Evolutionary conservation across 2,888 invertebrate genomes (phyloP), one percentile per base, ranked within the genome.

Genomic region (Dynastes grantii): DNA sequence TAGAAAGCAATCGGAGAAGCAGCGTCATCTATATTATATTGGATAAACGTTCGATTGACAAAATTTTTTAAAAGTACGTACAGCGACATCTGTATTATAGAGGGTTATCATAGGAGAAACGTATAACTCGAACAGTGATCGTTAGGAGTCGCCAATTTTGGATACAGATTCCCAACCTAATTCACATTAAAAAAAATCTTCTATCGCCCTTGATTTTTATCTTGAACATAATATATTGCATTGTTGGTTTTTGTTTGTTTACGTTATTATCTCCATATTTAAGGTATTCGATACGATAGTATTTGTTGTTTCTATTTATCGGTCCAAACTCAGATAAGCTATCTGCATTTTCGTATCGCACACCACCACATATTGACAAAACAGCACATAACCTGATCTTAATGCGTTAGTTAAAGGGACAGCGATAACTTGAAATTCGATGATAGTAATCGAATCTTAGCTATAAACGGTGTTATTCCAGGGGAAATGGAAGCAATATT

Each of bases 171-270:
- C 11, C 45, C 8, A 45, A 45, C 11, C 45, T 8, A 11, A 11
- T 11, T 11, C 8, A 11, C 45, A 8, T 8, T 45, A 11, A 45
- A 11, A 45, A 11, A 45, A 45, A 45, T 55, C 5, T n/a, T 6
- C 2, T 55, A 1, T n/a, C n/a, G n/a, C 8, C 16, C 3, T 16
- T 55, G 55, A n/a, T 55, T 55, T 16, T n/a, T 55, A 55, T 55
- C 55, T 1, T 1, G 11, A n/a, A 55, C n/a, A 13, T 2, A 27
- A 27, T 45, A 11, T 8, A 11, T 45, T 11, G 45, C 11, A 61
- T 61, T 27, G 61, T 61, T 61, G 61, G 55, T 55, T n/a, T 55
- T 29, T 61, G 61, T 61, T 61, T 61, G 61, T 61, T 29, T 61
- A 27, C 22, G 8, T 61, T 29, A 11, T 61, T 61, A 61, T 61